Evolutionary conservation across 2,888 invertebrate genomes (phyloP).

Genomic region (Drosophila aldrichi): DNA sequence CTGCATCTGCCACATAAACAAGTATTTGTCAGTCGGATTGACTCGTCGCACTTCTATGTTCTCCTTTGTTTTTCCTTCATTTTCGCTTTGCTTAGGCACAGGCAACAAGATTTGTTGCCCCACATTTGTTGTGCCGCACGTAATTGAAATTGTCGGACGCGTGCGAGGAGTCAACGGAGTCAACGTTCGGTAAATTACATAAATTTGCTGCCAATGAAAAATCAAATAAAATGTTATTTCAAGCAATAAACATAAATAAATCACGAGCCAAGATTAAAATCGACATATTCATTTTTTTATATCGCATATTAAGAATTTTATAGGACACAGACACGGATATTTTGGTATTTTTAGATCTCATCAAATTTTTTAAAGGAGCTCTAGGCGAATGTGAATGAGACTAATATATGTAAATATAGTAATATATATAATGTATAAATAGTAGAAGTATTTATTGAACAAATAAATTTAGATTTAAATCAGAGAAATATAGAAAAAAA

Average conservation of each 20-base stretch:
- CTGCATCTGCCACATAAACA: no score
- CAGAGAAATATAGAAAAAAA: no score
- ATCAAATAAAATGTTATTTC: conserved; percentile 23
- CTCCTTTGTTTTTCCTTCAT: background rate
- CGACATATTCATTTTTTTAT: conserved; percentile 3
- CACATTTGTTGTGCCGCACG: conserved; percentile 61
- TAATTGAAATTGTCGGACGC: conserved; percentile 64
- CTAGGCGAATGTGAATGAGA: background rate
- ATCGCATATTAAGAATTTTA: conserved; percentile 6
- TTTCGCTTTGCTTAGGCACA: conserved; percentile 3
- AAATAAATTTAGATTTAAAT: background rate
- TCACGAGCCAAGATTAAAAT: conserved; percentile 4
- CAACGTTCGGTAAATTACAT: background rate
- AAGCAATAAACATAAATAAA: conserved; percentile 13
- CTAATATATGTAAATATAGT: background rate
- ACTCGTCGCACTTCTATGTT: background rate
- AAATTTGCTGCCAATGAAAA: conserved; percentile 14
- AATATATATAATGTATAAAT: no score
- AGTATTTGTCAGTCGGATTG: background rate
- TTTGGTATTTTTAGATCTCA: background rate
- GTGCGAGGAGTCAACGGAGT: no score
- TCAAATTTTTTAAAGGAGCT: background rate
- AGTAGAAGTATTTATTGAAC: no score
- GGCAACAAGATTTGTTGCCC: conserved; percentile 66
- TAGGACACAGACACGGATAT: background rate